A percentile compares a stretch with the other conserved stretches of the same genome.
Evolutionary conservation across 2,888 invertebrate species (phyloP).

Genomic region (Actias luna): DNA sequence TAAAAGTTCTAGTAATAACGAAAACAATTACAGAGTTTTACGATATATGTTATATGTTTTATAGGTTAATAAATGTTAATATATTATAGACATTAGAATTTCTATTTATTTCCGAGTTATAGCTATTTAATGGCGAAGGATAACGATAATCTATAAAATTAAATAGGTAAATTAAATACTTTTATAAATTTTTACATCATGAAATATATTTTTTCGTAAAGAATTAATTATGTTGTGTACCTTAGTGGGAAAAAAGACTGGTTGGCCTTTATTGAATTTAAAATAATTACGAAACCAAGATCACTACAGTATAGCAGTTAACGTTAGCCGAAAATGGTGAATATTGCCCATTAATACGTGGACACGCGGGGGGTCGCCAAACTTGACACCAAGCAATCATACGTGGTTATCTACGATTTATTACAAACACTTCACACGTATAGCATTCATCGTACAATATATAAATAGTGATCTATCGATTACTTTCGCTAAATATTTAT

Average conservation of each 20-base stretch:
- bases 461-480: no score
- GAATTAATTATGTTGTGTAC: not conserved
- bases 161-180: no score
- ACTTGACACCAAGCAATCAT: slow-evolving; percentile 39
- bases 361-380: slow-evolving; percentile 68
- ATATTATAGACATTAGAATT: no score
- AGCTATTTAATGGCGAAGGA: no score
- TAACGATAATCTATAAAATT: no score
- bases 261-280: slow-evolving; percentile 53
- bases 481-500: no score
- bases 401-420: slow-evolving; percentile 13
- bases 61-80: no score
- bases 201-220: not conserved
- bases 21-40: no score
- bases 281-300: slow-evolving; percentile 56
- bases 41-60: no score
- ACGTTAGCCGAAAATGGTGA: slow-evolving; percentile 53
- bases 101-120: no score
- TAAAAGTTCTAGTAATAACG: no score
- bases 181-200: no score
- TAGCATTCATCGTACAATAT: not conserved
- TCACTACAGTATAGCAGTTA: slow-evolving; percentile 41
- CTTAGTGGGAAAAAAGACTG: slow-evolving; percentile 38
- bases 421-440: not conserved
- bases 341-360: slow-evolving; percentile 71